phyloP scores from a whole-genome alignment of 2,888 invertebrate genomes.

The Cryptosula pallasiana region DNA sequence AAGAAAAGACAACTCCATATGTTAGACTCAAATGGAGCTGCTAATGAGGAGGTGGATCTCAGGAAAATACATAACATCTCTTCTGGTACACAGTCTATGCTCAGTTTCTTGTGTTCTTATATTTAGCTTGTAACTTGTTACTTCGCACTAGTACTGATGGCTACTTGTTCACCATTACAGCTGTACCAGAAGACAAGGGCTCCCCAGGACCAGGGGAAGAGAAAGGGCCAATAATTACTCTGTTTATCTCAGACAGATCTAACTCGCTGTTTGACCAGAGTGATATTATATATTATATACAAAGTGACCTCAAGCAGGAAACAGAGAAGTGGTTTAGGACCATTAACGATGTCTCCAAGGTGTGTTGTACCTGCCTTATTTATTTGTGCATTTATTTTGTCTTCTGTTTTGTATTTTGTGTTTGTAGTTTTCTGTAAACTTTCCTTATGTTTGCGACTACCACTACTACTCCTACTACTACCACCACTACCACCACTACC shows the following conservation, averaged over 20 bases:
- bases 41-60: background rate
- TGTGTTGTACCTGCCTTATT: too few relatives aligned
- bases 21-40: background rate
- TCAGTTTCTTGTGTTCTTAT: too few relatives aligned
- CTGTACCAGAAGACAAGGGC: background rate
- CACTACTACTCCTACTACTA: too few relatives aligned
- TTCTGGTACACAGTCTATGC: too few relatives aligned
- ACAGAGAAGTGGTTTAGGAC: constrained; percentile 38
- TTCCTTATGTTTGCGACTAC: too few relatives aligned
- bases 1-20: background rate
- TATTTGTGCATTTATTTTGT: too few relatives aligned
- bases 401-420: too few relatives aligned
- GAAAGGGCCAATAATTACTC: background rate
- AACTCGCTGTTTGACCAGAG: background rate
- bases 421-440: too few relatives aligned
- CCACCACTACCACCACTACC: too few relatives aligned
- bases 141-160: too few relatives aligned
- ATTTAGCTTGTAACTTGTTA: too few relatives aligned
- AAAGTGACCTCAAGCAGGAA: constrained; percentile 39
- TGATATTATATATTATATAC: constrained; percentile 35
- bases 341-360: constrained; percentile 36
- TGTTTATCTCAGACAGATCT: background rate
- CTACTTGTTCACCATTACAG: background rate
- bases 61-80: background rate
- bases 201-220: background rate